Evolutionary conservation across 1,140 invertebrate genomes (phyloP).

Genomic region (Drosophila truncata): DNA sequence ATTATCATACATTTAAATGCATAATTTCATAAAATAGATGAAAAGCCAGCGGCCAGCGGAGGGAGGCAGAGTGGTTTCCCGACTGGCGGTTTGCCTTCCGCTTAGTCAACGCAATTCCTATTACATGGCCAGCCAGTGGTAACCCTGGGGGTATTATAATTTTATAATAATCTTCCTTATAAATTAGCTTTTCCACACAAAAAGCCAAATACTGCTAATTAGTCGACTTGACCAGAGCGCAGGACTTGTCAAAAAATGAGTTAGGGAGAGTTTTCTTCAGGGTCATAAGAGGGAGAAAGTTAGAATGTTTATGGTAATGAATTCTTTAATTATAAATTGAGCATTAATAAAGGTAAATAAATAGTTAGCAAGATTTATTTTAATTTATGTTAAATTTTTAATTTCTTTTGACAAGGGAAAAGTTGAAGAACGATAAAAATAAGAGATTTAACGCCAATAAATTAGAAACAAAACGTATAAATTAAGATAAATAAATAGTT

Average conservation of each 20-base stretch:
- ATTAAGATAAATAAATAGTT: no score
- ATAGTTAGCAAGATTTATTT: neutral
- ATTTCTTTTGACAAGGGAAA: no score
- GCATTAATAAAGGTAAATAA: neutral
- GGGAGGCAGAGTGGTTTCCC: conserved; percentile 8
- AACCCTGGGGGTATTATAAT: conserved; percentile 12
- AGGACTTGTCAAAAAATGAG: neutral
- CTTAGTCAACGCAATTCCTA: conserved; percentile 21
- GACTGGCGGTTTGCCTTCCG: conserved; percentile 4
- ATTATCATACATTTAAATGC: conserved; percentile 82
- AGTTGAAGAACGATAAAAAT: no score
- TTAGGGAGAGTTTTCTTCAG: neutral
- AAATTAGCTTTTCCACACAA: conserved; percentile 5
- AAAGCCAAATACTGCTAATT: conserved; percentile 14
- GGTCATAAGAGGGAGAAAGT: neutral
- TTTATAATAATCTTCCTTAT: conserved; percentile 12
- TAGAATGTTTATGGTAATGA: neutral
- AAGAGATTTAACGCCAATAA: no score
- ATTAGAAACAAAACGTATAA: no score
- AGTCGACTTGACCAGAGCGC: conserved; percentile 4
- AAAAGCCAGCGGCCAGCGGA: conserved; percentile 49
- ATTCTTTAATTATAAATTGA: neutral
- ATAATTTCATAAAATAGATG: conserved; percentile 78
- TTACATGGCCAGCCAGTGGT: conserved; percentile 9
- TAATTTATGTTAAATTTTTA: no score